phyloP scores from a whole-genome alignment of 2,113 vertebrate genomes.

The Calcarius ornatus region DNA sequence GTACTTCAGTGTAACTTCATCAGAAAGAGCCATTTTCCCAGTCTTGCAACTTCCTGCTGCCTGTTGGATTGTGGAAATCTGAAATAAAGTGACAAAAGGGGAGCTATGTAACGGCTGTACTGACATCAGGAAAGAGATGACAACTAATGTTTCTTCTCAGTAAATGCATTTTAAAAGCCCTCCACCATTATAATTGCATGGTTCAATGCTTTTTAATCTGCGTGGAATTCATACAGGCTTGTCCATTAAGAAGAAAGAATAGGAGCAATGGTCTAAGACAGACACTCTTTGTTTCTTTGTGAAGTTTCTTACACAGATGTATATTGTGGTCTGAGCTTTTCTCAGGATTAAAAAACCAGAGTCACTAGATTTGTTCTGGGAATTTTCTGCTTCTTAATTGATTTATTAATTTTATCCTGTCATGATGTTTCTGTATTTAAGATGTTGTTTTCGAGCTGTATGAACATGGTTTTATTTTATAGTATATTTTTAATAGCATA shows the following conservation, averaged over 20 bases:
- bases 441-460: background rate
- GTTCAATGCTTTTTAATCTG: background rate
- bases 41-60: background rate
- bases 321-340: background rate
- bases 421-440: background rate
- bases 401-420: background rate
- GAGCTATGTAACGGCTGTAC: background rate
- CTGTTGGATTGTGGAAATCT: background rate
- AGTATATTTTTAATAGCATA: background rate
- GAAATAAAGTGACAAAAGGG: background rate
- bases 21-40: background rate
- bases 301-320: background rate
- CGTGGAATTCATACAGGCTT: background rate
- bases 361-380: background rate
- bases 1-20: background rate
- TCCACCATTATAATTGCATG: conserved; percentile 5
- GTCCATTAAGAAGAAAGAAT: background rate
- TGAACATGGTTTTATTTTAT: background rate
- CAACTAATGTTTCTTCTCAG: background rate
- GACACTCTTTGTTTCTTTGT: background rate
- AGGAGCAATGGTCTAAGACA: background rate
- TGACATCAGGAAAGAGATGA: background rate
- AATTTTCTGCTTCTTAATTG: background rate
- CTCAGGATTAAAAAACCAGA: background rate
- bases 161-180: background rate